Percentiles rank a stretch among this genome's conserved stretches.
These are phyloP conservation scores for Diadumene lineata DNA, from an alignment of 92 coral and sea anemone species.

Conservation along the genomic window DNA sequence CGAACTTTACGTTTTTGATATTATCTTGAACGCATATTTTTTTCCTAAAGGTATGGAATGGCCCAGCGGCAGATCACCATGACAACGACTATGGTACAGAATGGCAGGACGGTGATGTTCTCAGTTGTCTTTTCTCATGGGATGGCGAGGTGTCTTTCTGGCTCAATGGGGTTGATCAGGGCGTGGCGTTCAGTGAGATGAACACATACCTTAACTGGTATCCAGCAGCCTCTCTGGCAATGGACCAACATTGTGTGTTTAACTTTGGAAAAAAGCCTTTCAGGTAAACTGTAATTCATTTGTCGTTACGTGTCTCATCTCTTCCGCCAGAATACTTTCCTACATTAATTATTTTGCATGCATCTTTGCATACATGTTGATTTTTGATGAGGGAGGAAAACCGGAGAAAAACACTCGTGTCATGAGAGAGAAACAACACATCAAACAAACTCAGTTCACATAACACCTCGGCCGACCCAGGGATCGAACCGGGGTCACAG, in stretches of 20 bases:
- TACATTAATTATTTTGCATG: too few relatives aligned
- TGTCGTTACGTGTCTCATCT: too few relatives aligned
- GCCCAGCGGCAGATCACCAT: conserved; percentile 81
- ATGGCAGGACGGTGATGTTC: conserved; percentile 83
- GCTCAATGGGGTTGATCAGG: conserved; percentile 87
- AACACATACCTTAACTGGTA: conserved; percentile 80
- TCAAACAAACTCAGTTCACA: too few relatives aligned
- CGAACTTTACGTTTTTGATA: neutral
- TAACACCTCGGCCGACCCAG: too few relatives aligned
- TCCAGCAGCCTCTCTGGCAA: conserved; percentile 93
- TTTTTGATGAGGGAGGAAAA: too few relatives aligned
- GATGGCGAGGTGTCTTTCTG: conserved; percentile 91
- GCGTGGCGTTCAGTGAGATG: conserved; percentile 81
- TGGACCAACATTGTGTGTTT: conserved; percentile 95
- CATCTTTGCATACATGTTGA: too few relatives aligned
- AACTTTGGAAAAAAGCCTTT: conserved; percentile 90
- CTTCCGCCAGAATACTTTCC: too few relatives aligned
- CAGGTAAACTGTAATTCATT: too few relatives aligned
- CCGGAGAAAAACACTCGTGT: too few relatives aligned
- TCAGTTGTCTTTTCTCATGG: conserved; percentile 96
- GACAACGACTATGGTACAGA: conserved; percentile 93
- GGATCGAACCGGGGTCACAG: too few relatives aligned
- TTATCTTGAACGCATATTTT: neutral
- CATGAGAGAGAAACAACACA: too few relatives aligned
- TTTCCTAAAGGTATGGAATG: conserved; percentile 70